phyloP scores from a whole-genome alignment of 2,797 vertebrate genomes.

The Chaetodon trifasciatus region DNA sequence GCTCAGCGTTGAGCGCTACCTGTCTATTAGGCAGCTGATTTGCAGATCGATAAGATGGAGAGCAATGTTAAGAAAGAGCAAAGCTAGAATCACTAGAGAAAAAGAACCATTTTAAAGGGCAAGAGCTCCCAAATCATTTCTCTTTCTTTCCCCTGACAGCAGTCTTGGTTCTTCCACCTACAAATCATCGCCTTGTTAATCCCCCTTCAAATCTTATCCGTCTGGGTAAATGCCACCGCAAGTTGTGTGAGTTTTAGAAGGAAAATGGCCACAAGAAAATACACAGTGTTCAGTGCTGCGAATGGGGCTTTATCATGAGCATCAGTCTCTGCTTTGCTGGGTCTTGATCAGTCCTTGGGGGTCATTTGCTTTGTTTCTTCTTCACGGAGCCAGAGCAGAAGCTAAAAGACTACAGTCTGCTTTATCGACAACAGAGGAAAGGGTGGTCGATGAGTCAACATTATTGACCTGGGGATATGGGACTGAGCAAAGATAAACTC shows the following conservation, averaged over 20 bases:
- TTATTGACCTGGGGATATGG: constrained; percentile 74
- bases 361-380: constrained; percentile 56
- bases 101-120: constrained; percentile 61
- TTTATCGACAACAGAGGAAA: constrained; percentile 67
- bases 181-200: constrained; percentile 70
- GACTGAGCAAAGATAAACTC: constrained; percentile 74
- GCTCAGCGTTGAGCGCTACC: constrained; percentile 56
- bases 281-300: constrained; percentile 3
- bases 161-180: constrained; percentile 38
- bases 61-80: constrained; percentile 62
- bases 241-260: constrained; percentile 41
- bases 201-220: constrained; percentile 45
- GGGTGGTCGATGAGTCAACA: constrained; percentile 73
- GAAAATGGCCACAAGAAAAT: constrained; percentile 41
- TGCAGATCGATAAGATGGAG: constrained; percentile 74
- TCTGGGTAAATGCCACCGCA: constrained; percentile 57
- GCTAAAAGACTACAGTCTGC: constrained; percentile 63
- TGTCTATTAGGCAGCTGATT: constrained; percentile 74
- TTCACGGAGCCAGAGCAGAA: constrained; percentile 51
- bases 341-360: constrained; percentile 49
- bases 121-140: constrained; percentile 49
- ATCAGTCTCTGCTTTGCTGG: constrained; percentile 32
- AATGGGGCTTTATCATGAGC: constrained; percentile 38
- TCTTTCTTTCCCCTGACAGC: constrained; percentile 44
- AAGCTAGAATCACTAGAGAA: constrained; percentile 41